Evolutionary conservation across 2,797 vertebrate genomes (phyloP).

Genomic region (Spea hammondii): DNA sequence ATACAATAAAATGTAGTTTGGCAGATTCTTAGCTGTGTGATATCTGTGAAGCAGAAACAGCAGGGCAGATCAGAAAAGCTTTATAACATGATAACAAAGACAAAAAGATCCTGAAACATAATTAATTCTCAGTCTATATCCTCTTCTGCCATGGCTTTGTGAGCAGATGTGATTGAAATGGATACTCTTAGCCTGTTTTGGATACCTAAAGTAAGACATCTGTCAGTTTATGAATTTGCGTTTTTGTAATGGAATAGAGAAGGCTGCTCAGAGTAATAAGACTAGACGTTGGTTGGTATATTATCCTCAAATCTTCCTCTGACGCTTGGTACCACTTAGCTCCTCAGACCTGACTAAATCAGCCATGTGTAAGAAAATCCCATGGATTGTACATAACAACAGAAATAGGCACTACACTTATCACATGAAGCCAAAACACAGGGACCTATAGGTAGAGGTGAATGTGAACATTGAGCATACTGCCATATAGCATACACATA

Average conservation of each 20-base stretch:
- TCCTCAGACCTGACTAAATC: too few relatives aligned
- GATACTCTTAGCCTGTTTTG: slow-evolving; percentile 78
- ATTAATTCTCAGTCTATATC: slow-evolving; percentile 50
- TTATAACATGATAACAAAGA: slow-evolving; percentile 37
- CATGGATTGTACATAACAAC: too few relatives aligned
- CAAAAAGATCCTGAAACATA: slow-evolving; percentile 47
- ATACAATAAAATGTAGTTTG: not conserved
- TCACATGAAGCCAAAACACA: too few relatives aligned
- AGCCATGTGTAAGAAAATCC: too few relatives aligned
- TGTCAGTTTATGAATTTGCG: slow-evolving; percentile 73
- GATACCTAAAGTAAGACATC: slow-evolving; percentile 82
- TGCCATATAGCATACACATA: too few relatives aligned
- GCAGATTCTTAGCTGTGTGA: not conserved
- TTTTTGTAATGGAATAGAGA: slow-evolving; percentile 28
- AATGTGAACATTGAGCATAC: too few relatives aligned
- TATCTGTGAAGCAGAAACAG: not conserved
- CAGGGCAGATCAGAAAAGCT: not conserved
- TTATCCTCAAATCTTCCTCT: slow-evolving; percentile 13
- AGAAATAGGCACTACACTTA: too few relatives aligned
- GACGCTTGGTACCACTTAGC: too few relatives aligned
- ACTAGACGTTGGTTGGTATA: not conserved
- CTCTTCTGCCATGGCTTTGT: slow-evolving; percentile 68
- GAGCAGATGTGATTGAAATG: slow-evolving; percentile 85
- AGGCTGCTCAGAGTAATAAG: slow-evolving; percentile 9
- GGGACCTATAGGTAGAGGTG: too few relatives aligned